Conservation (phyloP, 1,140 invertebrate species). For the Schlechtendalia chinensis region DNA sequence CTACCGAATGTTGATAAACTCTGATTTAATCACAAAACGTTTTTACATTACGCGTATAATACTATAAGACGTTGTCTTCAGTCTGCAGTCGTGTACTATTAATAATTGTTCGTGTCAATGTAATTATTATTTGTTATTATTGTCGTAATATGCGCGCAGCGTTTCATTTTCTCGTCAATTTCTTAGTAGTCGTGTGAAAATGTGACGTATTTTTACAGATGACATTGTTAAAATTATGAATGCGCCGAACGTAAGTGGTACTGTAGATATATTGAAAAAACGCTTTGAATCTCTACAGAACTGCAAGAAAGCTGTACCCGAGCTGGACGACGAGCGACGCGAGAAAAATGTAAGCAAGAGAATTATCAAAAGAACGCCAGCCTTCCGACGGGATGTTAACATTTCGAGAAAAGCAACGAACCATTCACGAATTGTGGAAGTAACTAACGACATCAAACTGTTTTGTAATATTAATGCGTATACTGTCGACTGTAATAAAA, state of each 20-base stretch:
- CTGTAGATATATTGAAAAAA: constrained; percentile 24
- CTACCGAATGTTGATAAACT: too few species aligned
- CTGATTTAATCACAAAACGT: too few species aligned
- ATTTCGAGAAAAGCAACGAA: constrained; percentile 16
- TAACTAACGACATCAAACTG: constrained; percentile 29
- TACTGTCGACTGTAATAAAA: not conserved
- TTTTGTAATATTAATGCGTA: constrained; percentile 1
- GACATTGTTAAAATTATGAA: constrained; percentile 33
- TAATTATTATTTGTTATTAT: too few species aligned
- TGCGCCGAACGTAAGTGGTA: constrained; percentile 1
- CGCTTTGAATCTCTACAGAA: constrained; percentile 33
- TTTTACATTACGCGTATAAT: too few species aligned
- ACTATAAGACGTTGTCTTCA: too few species aligned
- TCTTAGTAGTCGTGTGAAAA: not conserved
- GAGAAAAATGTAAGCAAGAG: constrained; percentile 51
- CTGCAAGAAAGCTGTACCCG: not conserved
- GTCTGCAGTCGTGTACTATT: too few species aligned
- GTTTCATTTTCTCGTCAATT: not conserved
- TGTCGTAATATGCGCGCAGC: not conserved
- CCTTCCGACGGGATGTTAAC: constrained; percentile 48
- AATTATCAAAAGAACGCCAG: constrained; percentile 56
- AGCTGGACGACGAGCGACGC: not conserved
- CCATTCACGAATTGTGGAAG: not conserved
- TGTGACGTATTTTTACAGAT: constrained; percentile 28
- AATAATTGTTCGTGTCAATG: too few species aligned